A percentile compares a stretch with the other conserved stretches of the same genome.
Conservation (phyloP, 2,888 invertebrate species). For the Pseudanteris insignis region DNA sequence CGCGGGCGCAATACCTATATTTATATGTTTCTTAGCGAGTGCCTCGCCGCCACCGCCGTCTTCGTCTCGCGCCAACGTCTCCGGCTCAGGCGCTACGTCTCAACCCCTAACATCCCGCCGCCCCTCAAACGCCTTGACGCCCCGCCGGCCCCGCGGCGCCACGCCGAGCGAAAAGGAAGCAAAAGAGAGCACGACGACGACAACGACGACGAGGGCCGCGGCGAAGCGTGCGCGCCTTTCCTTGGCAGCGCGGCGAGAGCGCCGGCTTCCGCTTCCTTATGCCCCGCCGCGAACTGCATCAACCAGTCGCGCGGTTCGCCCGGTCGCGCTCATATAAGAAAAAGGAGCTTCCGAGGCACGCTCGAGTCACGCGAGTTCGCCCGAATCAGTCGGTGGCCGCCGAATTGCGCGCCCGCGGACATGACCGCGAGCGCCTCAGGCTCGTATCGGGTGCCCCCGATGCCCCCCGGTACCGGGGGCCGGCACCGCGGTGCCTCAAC, state of each 20-base stretch:
- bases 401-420: conserved; percentile 5
- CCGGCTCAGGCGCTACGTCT: conserved; percentile 27
- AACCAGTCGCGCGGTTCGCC: conserved; percentile 65
- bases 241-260: conserved; percentile 59
- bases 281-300: conserved; percentile 65
- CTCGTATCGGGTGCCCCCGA: conserved; percentile 10
- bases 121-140: conserved; percentile 43
- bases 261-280: conserved; percentile 67
- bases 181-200: conserved; percentile 53
- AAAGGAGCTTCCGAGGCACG: conserved; percentile 44
- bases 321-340: conserved; percentile 65
- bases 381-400: background rate
- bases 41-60: conserved; percentile 35
- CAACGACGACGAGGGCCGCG: conserved; percentile 59
- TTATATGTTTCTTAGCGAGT: conserved; percentile 63
- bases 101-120: conserved; percentile 41
- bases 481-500: conserved; percentile 4
- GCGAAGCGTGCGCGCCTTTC: conserved; percentile 66
- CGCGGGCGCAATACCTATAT: conserved; percentile 60
- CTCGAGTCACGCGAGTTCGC: conserved; percentile 2
- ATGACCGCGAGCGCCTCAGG: conserved; percentile 8
- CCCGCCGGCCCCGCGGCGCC: conserved; percentile 48
- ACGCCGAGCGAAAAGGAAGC: conserved; percentile 52
- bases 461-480: conserved; percentile 25
- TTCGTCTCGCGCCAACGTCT: conserved; percentile 35